Evolutionary conservation across 2,888 invertebrate genomes (phyloP).

Genomic region (Cryptocheilus praepositus): DNA sequence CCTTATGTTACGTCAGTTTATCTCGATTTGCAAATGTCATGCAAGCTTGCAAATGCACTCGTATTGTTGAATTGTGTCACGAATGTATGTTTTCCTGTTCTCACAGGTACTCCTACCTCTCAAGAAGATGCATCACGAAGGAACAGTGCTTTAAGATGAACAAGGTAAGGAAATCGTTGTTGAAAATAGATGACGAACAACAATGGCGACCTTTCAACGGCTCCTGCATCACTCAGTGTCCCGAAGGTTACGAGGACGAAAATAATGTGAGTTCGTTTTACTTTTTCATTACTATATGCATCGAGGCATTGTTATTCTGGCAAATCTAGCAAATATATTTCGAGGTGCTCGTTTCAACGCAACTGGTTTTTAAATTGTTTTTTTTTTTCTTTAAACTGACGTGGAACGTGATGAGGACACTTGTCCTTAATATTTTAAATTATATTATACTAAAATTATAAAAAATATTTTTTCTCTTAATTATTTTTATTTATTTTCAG

Average conservation of each 20-base stretch:
- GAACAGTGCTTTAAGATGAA: conserved; percentile 79
- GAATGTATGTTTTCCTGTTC: conserved; percentile 38
- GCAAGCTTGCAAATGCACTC: not conserved
- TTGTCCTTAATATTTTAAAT: too few species aligned
- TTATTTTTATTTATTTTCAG: conserved; percentile 38
- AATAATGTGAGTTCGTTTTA: conserved; percentile 57
- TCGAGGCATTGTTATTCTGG: conserved; percentile 2
- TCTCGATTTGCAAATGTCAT: too few species aligned
- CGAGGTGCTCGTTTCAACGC: too few species aligned
- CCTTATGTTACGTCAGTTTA: too few species aligned
- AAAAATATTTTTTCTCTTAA: too few species aligned
- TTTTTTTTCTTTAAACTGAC: too few species aligned
- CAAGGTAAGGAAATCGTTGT: conserved; percentile 28
- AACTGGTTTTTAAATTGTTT: too few species aligned
- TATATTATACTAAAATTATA: too few species aligned
- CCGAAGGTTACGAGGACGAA: conserved; percentile 76
- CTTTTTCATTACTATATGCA: not conserved
- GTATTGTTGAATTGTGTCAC: not conserved
- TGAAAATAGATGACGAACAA: conserved; percentile 56
- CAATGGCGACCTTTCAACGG: conserved; percentile 79
- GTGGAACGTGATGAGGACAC: too few species aligned
- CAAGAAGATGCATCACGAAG: conserved; percentile 83
- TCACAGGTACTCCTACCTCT: conserved; percentile 76
- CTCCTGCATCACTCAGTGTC: conserved; percentile 82
- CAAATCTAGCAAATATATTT: too few species aligned